Base-by-base conservation (phyloP, 2,888 invertebrate species). In the Drosophila histrio region DNA sequence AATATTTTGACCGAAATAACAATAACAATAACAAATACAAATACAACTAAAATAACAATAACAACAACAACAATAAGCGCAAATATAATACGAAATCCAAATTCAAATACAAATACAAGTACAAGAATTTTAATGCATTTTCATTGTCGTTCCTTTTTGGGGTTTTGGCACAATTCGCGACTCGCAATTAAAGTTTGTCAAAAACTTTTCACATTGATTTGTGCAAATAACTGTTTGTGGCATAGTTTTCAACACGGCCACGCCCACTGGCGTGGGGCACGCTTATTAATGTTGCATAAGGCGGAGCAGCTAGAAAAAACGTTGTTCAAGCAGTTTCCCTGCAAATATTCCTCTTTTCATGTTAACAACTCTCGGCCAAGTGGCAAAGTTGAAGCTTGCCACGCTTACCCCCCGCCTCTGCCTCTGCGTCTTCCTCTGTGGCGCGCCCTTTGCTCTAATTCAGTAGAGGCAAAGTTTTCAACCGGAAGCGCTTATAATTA, bases 401-500 rank as follows among this genome's bases (percentile, higher is more conserved):
- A 17, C 15, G 24, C 17, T 22, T 19, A 8, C 32, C 13, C 4
- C 28, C 4, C 9, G 0, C 7, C 24, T 5, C 15, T 1, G 11
- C 1, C 13, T 1, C 15, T 7, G 4, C 21, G n/a, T n/a, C 8
- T 9, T 3, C 4, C 22, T 3, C 21, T 9, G 3, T 21, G 21
- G 34, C 21, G 15, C 41, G 9, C 30, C 36, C 50, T 39, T 13
- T 52, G 56, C 64, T 41, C 66, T 63, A 75, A 72, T 79, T 76
- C 82, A 72, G 72, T 84, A 65, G 39, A 50, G 54, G 70, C 17
- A 67, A 81, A 85, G 68, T 84, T 84, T 79, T 67, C 67, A 77
- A 76, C 66, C 79, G 82, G 79, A 81, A 81, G 69, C 71, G 85
- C 81, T 85, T 76, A 79, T 81, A 84, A 84, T 84, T 84, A 84